Percentiles rank a stretch among this genome's conserved stretches.
Conservation (phyloP, 2,797 vertebrate species). For the Gymnothorax javanicus region DNA sequence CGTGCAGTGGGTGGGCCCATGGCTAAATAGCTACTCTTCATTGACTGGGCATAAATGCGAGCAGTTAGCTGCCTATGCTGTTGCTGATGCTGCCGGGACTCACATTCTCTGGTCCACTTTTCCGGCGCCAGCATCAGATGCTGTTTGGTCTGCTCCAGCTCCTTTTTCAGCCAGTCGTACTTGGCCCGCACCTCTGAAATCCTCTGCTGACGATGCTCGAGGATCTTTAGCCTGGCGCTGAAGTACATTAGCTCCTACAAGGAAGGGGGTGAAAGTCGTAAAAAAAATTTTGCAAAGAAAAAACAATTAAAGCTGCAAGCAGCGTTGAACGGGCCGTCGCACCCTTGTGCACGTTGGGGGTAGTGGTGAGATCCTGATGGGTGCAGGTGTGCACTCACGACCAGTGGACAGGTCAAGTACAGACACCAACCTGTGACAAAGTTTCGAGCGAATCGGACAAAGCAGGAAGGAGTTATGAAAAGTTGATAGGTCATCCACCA, state of each 20-base stretch:
- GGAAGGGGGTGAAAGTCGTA: slow-evolving; percentile 4
- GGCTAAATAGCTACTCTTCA: not conserved
- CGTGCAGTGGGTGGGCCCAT: not conserved
- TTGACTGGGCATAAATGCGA: not conserved
- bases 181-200: slow-evolving; percentile 91
- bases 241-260: slow-evolving; percentile 82
- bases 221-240: slow-evolving; percentile 85
- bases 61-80: not conserved
- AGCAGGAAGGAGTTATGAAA: too few species aligned
- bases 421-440: too few species aligned
- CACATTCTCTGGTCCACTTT: slow-evolving; percentile 96
- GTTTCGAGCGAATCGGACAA: too few species aligned
- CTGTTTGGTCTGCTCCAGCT: slow-evolving; percentile 94
- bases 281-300: not conserved
- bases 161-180: slow-evolving; percentile 94
- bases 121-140: slow-evolving; percentile 94
- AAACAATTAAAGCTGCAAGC: not conserved
- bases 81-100: slow-evolving; percentile 50
- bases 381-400: too few species aligned
- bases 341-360: too few species aligned
- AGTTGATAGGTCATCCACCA: too few species aligned
- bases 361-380: too few species aligned
- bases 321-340: too few species aligned
- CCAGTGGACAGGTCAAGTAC: too few species aligned
- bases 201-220: slow-evolving; percentile 94